A percentile compares a stretch with the other conserved stretches of the same genome.
Evolutionary conservation across 2,888 invertebrate species (phyloP).

Genomic region (Pseudolycoriella hygida): DNA sequence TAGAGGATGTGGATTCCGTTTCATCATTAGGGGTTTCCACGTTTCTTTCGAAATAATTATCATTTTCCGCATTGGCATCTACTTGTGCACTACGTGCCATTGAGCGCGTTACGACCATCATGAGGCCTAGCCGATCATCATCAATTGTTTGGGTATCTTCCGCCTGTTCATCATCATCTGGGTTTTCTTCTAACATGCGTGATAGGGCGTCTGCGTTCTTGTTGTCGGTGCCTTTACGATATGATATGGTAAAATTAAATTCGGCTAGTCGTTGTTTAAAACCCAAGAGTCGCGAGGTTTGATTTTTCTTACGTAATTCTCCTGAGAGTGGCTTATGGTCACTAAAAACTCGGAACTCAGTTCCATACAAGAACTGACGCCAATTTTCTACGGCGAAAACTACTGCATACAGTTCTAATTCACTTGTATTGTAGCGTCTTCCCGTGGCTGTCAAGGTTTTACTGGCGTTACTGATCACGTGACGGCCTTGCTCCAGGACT

Average conservation of each 20-base stretch:
- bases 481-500: neutral
- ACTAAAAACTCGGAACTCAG: neutral
- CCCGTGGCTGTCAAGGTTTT: neutral
- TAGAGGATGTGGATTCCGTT: neutral
- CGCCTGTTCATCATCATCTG: too few relatives aligned
- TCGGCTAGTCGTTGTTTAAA: neutral
- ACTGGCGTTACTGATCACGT: neutral
- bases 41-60: too few relatives aligned
- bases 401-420: too few relatives aligned
- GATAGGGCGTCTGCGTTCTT: neutral
- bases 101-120: neutral
- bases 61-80: neutral
- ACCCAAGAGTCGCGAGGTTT: neutral
- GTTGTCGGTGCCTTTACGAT: neutral
- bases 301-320: neutral
- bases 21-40: too few relatives aligned
- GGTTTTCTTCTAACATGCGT: neutral
- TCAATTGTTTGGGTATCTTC: neutral
- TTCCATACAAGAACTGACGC: neutral
- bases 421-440: neutral
- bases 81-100: neutral
- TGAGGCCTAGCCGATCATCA: neutral
- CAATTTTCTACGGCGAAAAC: neutral
- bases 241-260: neutral
- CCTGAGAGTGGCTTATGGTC: neutral